phyloP scores from a whole-genome alignment of 2,888 invertebrate species.

The Patella ulyssiponensis region DNA sequence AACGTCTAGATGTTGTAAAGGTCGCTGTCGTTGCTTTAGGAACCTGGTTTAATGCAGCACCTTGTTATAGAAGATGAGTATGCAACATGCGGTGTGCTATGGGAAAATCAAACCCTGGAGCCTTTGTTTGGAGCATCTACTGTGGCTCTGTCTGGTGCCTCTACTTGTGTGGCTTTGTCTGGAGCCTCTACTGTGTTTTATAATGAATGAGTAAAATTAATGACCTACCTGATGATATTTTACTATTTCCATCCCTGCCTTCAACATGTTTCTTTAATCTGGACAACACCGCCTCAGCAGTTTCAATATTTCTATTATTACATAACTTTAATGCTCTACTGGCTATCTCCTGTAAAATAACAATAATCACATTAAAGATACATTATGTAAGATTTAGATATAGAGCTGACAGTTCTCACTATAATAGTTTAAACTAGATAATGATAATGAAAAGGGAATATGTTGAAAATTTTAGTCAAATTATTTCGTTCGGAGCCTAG shows the following conservation, averaged over 20 bases:
- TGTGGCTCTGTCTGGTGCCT: background rate
- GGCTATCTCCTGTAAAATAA: constrained; percentile 43
- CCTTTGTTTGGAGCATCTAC: background rate
- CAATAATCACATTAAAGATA: background rate
- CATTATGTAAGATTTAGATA: too few species aligned
- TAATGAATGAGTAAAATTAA: background rate
- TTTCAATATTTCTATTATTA: constrained; percentile 31
- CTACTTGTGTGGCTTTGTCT: too few species aligned
- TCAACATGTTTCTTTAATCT: constrained; percentile 20
- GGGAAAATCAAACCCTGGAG: background rate
- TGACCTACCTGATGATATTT: constrained; percentile 17
- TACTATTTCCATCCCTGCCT: constrained; percentile 29
- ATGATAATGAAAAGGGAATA: too few species aligned
- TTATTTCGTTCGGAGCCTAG: too few species aligned
- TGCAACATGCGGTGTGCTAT: too few species aligned
- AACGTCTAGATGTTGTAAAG: too few species aligned
- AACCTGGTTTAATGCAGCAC: too few species aligned
- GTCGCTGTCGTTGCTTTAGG: too few species aligned
- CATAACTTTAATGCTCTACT: constrained; percentile 40
- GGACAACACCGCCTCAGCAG: constrained; percentile 31
- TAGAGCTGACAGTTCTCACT: too few species aligned
- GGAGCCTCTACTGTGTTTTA: background rate
- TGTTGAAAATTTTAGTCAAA: too few species aligned
- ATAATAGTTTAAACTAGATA: too few species aligned
- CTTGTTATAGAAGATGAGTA: too few species aligned